These are phyloP conservation scores for Ictidomys tridecemlineatus DNA, from an alignment of 2,113 vertebrate species.

Conservation along the genomic window DNA sequence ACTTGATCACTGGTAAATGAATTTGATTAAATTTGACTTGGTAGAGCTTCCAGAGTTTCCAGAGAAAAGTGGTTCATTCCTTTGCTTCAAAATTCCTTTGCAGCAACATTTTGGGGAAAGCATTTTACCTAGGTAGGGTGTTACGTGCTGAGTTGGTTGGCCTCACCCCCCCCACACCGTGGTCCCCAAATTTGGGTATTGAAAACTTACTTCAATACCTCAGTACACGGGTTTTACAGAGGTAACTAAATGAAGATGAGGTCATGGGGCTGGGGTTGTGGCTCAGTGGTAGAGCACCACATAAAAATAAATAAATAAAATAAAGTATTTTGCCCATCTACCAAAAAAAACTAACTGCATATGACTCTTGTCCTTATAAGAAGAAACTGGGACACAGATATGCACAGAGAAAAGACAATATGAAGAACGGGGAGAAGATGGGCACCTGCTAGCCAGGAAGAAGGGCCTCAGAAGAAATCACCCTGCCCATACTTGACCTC, in stretches of 20 bases:
- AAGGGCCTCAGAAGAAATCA: neutral
- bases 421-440: neutral
- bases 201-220: neutral
- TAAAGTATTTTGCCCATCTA: too few relatives aligned
- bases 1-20: neutral
- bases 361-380: neutral
- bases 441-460: neutral
- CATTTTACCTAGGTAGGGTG: neutral
- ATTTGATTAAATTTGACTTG: neutral
- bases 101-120: neutral
- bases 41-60: neutral
- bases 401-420: too few relatives aligned
- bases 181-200: neutral
- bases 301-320: too few relatives aligned
- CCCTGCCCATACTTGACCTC: fast-evolving
- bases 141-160: fast-evolving
- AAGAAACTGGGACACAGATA: neutral
- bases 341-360: neutral
- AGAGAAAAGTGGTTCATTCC: neutral
- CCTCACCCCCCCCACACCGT: neutral
- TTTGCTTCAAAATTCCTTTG: constrained; percentile 4
- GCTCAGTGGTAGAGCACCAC: too few relatives aligned
- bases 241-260: neutral
- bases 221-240: neutral
- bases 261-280: neutral